Percentiles rank a stretch among this genome's conserved stretches.
phyloP scores from a whole-genome alignment of 2,797 vertebrate genomes.

The Presbytis comata region DNA sequence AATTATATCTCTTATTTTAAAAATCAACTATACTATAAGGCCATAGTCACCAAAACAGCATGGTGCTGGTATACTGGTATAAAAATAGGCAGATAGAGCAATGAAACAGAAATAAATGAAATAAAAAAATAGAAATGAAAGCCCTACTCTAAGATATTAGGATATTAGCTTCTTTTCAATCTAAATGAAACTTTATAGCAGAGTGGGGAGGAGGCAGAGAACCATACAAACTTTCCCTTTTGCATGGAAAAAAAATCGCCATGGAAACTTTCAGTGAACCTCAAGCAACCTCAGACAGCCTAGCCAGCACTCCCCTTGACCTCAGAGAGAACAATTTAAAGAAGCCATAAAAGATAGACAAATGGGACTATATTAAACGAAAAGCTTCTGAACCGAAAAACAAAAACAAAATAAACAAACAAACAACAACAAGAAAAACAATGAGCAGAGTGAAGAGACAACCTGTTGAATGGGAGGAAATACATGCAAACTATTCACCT shows the following conservation, averaged over 20 bases:
- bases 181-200: background rate
- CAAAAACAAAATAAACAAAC: background rate
- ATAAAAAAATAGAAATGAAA: background rate
- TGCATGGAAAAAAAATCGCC: background rate
- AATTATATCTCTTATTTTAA: background rate
- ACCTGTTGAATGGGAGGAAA: background rate
- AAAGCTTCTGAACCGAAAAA: background rate
- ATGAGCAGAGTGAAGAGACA: background rate
- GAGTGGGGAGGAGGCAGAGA: background rate
- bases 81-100: background rate
- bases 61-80: too few relatives aligned
- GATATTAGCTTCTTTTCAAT: background rate
- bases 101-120: background rate
- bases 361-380: background rate
- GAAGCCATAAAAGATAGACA: background rate
- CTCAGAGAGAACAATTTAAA: background rate
- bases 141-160: background rate
- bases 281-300: background rate
- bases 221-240: background rate
- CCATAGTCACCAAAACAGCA: background rate
- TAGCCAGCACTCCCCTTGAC: background rate
- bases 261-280: background rate
- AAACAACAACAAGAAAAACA: background rate
- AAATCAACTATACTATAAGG: background rate
- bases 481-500: background rate